phyloP scores from a whole-genome alignment of 2,113 vertebrate species.

The Rhabdornis inornatus region DNA sequence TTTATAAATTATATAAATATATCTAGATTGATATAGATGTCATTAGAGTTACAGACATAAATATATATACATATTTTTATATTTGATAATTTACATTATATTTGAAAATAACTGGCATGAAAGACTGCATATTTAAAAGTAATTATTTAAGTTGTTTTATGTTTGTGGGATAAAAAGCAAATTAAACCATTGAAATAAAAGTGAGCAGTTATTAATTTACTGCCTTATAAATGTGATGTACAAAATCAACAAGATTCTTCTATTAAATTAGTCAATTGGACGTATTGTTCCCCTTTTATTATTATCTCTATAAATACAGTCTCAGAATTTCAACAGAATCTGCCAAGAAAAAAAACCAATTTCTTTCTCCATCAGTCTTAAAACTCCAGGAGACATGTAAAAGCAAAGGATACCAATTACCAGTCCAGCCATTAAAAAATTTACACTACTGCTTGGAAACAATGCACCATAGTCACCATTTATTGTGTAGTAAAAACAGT shows the following conservation, averaged over 20 bases:
- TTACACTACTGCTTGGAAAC: not conserved
- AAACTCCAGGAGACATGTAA: not conserved
- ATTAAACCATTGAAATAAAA: not conserved
- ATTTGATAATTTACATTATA: not conserved
- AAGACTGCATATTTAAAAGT: not conserved
- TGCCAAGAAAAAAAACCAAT: not conserved
- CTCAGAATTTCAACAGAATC: not conserved
- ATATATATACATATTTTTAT: not conserved
- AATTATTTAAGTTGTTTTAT: not conserved
- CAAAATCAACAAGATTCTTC: not conserved
- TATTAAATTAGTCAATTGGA: not conserved
- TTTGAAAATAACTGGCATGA: not conserved
- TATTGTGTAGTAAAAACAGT: no score
- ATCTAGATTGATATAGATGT: not conserved
- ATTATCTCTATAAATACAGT: not conserved
- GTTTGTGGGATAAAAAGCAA: not conserved
- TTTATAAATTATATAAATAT: not conserved
- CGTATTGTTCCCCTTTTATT: not conserved
- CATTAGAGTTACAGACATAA: not conserved
- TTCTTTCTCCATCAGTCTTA: not conserved
- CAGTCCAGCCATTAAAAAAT: not conserved
- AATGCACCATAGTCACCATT: not conserved
- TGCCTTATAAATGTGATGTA: not conserved
- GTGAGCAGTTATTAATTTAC: not conserved
- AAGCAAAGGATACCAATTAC: not conserved